Evolutionary conservation across 2,888 invertebrate species (phyloP), one percentile per base, ranked within the genome.

Genomic region (Melinopterus prodromus): DNA sequence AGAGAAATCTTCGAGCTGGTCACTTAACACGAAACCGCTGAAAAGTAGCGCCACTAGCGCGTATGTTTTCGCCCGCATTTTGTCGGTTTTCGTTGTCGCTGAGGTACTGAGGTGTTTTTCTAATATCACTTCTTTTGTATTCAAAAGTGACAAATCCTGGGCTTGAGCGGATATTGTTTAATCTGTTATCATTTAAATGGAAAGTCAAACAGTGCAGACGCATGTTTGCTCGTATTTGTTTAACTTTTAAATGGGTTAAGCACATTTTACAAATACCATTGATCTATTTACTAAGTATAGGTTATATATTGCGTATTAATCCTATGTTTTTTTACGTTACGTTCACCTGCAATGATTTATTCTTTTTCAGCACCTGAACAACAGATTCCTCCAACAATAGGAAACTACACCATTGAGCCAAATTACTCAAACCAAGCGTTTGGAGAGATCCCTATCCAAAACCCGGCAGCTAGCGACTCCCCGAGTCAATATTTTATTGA

Each of bases 91-190:
- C 53, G 53, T 12, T 53, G 53, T 53, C 12, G 5, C 9, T 53
- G 7, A 53, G 53, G 53, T 53, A 53, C 53, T 53, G 7, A 53
- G 53, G 53, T 53, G 53, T 53, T 53, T 53, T 12, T 12, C 12
- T 53, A 53, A 53, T 9, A 53, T 7, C 53, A 9, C 9, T 53
- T 53, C 53, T 53, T 53, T 53, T 53, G 53, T 53, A 53, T 53
- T 53, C 53, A 2, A 53, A 12, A 81, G 84, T 87, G 87, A 88
- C 87, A 85, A 87, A 87, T 83, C 80, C 71, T 86, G 87, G 87
- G 87, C 81, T 84, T 82, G 87, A 82, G 84, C 87, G 88, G 88
- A 88, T 86, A 87, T 88, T 87, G 86, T 87, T 85, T 83, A 87
- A 87, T 82, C 82, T 77, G 53, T 77, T 69, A 53, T 53, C 77